Percentiles rank a stretch among this genome's conserved stretches.
Conservation (phyloP, 2,888 invertebrate species). For the Dryobota labecula region DNA sequence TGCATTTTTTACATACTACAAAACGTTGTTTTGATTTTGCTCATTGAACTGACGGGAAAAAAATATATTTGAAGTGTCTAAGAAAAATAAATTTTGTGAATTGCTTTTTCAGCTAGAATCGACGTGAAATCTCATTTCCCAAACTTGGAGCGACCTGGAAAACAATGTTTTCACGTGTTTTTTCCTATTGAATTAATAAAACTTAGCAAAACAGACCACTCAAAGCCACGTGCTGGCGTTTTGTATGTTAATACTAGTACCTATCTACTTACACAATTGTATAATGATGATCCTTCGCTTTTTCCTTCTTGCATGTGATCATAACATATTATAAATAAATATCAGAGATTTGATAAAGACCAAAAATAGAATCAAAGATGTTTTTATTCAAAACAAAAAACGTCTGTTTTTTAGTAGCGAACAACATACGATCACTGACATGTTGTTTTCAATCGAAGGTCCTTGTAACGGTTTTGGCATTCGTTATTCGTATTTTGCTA, state of each 20-base stretch:
- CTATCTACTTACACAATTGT: background rate
- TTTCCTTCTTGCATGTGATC: slow-evolving; percentile 6
- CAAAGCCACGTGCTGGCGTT: slow-evolving; percentile 22
- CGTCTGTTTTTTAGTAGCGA: background rate
- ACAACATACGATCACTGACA: slow-evolving; percentile 1
- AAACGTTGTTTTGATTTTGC: background rate
- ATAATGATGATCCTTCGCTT: background rate
- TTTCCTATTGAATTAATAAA: slow-evolving; percentile 7
- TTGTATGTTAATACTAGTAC: background rate
- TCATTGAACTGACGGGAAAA: background rate
- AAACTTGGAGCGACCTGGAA: background rate
- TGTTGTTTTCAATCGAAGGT: slow-evolving; percentile 11
- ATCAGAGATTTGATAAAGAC: background rate
- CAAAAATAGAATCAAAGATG: background rate
- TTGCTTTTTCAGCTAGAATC: background rate
- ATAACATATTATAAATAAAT: background rate
- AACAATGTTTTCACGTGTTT: background rate
- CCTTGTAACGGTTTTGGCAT: slow-evolving; percentile 29
- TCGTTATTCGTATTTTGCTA: slow-evolving; percentile 10
- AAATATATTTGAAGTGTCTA: too few species aligned
- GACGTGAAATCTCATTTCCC: background rate
- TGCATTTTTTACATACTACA: slow-evolving; percentile 18
- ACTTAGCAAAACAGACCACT: background rate
- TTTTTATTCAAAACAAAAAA: slow-evolving; percentile 22
- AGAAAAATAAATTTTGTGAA: too few species aligned